phyloP scores from a whole-genome alignment of 2,888 invertebrate species.

The Chaitophorus viminalis region DNA sequence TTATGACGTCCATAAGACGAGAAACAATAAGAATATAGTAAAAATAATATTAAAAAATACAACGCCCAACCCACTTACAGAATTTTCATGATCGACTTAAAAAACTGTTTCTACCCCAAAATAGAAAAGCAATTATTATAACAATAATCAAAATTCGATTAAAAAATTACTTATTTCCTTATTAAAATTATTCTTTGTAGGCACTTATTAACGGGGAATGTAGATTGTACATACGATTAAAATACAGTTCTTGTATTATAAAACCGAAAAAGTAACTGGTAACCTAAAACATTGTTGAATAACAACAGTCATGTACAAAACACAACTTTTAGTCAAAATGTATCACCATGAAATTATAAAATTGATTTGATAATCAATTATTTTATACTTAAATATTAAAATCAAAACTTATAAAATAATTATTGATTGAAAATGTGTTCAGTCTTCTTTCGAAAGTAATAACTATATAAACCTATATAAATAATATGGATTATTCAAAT shows the following conservation, averaged over 20 bases:
- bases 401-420: constrained; percentile 11
- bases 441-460: constrained; percentile 33
- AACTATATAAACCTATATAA: constrained; percentile 2
- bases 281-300: no score
- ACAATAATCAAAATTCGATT: not conserved
- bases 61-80: not conserved
- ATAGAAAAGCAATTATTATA: not conserved
- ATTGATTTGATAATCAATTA: not conserved
- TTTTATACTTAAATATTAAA: not conserved
- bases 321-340: no score
- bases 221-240: no score
- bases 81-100: not conserved
- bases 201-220: no score
- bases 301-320: no score
- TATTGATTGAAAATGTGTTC: constrained; percentile 6
- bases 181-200: no score
- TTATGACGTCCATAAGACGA: constrained; percentile 25
- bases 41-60: constrained; percentile 15
- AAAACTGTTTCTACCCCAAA: constrained; percentile 9
- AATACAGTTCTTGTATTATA: no score
- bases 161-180: not conserved
- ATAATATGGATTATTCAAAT: constrained; percentile 27
- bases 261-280: no score
- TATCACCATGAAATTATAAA: no score
- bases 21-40: constrained; percentile 32